phyloP scores from a whole-genome alignment of 2,797 vertebrate species.

The Crocidura indochinensis region DNA sequence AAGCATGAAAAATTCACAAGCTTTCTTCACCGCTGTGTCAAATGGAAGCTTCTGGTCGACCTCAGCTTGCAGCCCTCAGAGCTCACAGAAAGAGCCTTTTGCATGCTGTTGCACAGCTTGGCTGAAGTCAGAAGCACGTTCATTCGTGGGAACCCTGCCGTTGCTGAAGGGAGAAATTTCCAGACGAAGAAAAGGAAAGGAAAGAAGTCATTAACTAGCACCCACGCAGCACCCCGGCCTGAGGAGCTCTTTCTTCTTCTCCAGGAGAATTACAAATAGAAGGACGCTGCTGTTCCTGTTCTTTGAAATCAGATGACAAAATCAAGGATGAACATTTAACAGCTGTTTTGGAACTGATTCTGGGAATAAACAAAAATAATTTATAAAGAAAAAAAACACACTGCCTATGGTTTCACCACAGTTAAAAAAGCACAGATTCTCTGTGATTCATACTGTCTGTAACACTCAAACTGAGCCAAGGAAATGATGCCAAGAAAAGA shows the following conservation, averaged over 20 bases:
- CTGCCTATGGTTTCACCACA: slow-evolving; percentile 56
- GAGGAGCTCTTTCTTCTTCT: slow-evolving; percentile 60
- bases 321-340: slow-evolving; percentile 76
- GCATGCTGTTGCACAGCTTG: slow-evolving; percentile 38
- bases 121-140: slow-evolving; percentile 58
- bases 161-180: slow-evolving; percentile 72
- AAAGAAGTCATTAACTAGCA: slow-evolving; percentile 80
- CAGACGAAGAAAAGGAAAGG: slow-evolving; percentile 78
- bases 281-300: slow-evolving; percentile 72
- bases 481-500: slow-evolving; percentile 75
- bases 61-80: slow-evolving; percentile 45
- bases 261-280: slow-evolving; percentile 78
- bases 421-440: slow-evolving; percentile 76
- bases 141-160: slow-evolving; percentile 62
- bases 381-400: neutral
- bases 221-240: slow-evolving; percentile 60
- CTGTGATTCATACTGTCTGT: slow-evolving; percentile 73
- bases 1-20: slow-evolving; percentile 36
- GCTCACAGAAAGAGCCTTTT: slow-evolving; percentile 74
- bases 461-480: slow-evolving; percentile 71
- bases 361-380: slow-evolving; percentile 77
- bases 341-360: slow-evolving; percentile 82
- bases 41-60: slow-evolving; percentile 55
- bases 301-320: slow-evolving; percentile 77
- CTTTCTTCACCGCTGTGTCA: slow-evolving; percentile 64